Percentiles rank a stretch among this genome's conserved stretches.
phyloP scores from a whole-genome alignment of 2,113 vertebrate genomes.

The Raja brachyura region DNA sequence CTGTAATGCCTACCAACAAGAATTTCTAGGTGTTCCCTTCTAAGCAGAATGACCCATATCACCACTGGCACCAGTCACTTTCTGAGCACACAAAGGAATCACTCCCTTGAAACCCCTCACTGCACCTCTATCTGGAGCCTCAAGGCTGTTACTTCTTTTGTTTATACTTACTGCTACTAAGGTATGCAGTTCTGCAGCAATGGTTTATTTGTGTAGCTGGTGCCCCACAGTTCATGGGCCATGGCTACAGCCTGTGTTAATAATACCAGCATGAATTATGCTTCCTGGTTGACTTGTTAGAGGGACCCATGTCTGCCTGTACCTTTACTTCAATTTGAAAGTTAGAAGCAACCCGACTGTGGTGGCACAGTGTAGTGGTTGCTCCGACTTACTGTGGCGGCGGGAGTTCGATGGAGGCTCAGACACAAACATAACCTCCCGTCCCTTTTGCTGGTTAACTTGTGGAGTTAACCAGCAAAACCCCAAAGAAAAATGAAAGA shows the following conservation, averaged over 20 bases:
- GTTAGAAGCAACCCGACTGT: not conserved
- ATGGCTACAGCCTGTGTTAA: constrained; percentile 1
- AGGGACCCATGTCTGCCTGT: not conserved
- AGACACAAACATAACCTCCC: too few relatives aligned
- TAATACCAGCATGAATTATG: constrained; percentile 24
- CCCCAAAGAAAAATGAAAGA: not conserved
- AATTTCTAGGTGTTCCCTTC: not conserved
- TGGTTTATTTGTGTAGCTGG: constrained; percentile 74
- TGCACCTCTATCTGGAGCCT: constrained; percentile 62
- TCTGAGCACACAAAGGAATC: not conserved
- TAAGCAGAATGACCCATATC: not conserved
- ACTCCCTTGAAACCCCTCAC: constrained; percentile 3
- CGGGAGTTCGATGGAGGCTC: not conserved
- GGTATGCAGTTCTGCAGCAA: constrained; percentile 61
- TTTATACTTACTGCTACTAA: constrained; percentile 74
- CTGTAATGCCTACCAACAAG: not conserved
- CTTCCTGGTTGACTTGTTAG: constrained; percentile 11
- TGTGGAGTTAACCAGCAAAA: not conserved
- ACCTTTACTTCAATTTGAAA: not conserved
- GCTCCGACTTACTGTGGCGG: not conserved
- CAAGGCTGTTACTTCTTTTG: constrained; percentile 66
- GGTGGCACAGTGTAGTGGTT: not conserved
- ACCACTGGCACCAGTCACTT: not conserved
- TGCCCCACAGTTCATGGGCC: constrained; percentile 49
- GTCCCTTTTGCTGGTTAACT: too few relatives aligned